Conservation (phyloP, 2,113 vertebrate genomes). For the Zapus hudsonius region DNA sequence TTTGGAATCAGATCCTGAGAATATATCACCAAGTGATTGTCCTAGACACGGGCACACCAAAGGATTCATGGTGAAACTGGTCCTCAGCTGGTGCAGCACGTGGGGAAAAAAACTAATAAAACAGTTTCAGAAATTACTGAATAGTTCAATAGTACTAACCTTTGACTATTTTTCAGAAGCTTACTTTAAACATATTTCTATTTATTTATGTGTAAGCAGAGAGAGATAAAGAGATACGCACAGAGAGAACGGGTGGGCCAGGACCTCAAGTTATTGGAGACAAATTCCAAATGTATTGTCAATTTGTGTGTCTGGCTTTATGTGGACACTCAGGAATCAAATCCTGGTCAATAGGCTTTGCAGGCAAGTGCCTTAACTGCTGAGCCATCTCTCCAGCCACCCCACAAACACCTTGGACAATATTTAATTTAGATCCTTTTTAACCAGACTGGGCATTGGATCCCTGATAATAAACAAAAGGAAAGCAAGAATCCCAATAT, state of each 20-base stretch:
- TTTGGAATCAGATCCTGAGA: conserved; percentile 68
- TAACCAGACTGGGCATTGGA: neutral
- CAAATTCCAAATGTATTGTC: too few relatives aligned
- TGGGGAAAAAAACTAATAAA: neutral
- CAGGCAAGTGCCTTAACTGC: too few relatives aligned
- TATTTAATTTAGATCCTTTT: neutral
- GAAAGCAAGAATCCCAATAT: rapidly evolving
- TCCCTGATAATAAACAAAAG: neutral
- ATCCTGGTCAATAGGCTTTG: too few relatives aligned
- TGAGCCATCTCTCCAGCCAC: too few relatives aligned
- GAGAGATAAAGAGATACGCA: too few relatives aligned
- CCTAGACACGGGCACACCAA: neutral
- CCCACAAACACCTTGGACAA: neutral
- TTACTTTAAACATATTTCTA: too few relatives aligned
- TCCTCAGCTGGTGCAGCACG: neutral
- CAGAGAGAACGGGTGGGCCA: too few relatives aligned
- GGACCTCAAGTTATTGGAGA: too few relatives aligned
- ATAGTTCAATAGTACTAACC: neutral
- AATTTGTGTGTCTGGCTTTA: too few relatives aligned
- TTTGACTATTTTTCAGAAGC: neutral
- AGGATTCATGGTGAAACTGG: neutral
- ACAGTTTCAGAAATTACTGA: neutral
- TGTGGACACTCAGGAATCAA: too few relatives aligned
- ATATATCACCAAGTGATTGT: conserved; percentile 44
- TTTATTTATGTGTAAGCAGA: too few relatives aligned